These are phyloP conservation scores for Pongo pygmaeus DNA, from an alignment of 2,113 vertebrate genomes.

Conservation along the genomic window DNA sequence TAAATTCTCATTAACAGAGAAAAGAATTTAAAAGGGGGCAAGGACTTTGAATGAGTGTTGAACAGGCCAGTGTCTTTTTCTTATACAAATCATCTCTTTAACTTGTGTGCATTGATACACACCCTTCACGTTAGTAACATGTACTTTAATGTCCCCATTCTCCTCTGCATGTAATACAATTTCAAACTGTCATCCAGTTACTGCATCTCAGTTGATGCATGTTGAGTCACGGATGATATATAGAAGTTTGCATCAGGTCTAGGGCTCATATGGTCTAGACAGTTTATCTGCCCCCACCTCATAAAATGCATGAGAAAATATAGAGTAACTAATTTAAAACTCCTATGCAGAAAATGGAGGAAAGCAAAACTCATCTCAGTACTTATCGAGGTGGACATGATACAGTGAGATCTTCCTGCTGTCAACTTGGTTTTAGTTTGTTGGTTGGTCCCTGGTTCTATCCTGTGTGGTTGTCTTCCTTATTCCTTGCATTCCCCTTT, in stretches of 20 bases:
- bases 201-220: background rate
- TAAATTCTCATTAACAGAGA: background rate
- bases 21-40: background rate
- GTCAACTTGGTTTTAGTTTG: background rate
- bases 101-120: fast-evolving
- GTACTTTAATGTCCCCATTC: background rate
- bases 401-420: background rate
- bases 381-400: background rate
- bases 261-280: background rate
- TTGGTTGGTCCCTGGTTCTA: background rate
- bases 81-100: background rate
- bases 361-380: background rate
- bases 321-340: background rate
- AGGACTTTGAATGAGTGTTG: background rate
- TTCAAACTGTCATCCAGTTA: background rate
- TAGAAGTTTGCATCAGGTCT: background rate
- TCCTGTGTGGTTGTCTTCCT: background rate
- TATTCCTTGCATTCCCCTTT: background rate
- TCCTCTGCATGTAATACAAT: background rate
- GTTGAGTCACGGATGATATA: background rate
- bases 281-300: background rate
- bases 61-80: background rate
- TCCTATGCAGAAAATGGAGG: background rate
- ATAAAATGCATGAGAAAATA: background rate
- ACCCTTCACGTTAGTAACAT: background rate